Evolutionary conservation across 2,888 invertebrate species (phyloP), one percentile per base, ranked within the genome.

Genomic region (Aplocera efformata): DNA sequence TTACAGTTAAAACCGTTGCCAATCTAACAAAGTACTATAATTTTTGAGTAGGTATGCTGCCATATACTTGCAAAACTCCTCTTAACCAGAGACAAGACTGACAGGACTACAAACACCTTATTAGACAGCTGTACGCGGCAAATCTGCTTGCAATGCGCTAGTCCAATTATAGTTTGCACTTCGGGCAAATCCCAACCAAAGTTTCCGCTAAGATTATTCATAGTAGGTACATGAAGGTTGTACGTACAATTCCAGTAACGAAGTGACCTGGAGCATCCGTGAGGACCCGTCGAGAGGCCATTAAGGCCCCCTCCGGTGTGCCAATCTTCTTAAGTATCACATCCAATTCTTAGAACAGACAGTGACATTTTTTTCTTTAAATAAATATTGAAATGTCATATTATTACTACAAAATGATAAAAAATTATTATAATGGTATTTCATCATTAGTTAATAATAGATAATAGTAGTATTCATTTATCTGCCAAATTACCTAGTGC

Each of bases 161-260:
- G 17, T 43, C 39, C 58, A 60, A 66, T 65, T 63, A 65, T 57
- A 64, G 63, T 63, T 66, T 49, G 51, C 52, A 49, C 47, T 55
- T 57, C 45, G 26, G 37, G 48, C 50, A 56, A 56, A 67, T 53
- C 51, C 52, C 54, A 49, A 69, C 52, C 54, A 49, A 69, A 65
- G 63, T 65, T 71, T 60, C 51, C 59, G 56, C 62, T 66, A 69
- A 72, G 65, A 73, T 79, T 76, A 80, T 80, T 77, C 79, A 81
- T 75, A 70, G 75, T n/a, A n/a, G n/a, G n/a, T 62, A 68, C 66
- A 72, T 60, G 75, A 77, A 78, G 68, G 60, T 65, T 67, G 77
- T 78, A 81, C 80, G 77, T 78, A 81, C 80, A 79, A 82, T 77
- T 67, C 72, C 61, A 78, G 79, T 85, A 86, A 86, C 86, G 84